Evolutionary conservation across 2,888 invertebrate genomes (phyloP).

Genomic region (Dermolepida albohirtum): DNA sequence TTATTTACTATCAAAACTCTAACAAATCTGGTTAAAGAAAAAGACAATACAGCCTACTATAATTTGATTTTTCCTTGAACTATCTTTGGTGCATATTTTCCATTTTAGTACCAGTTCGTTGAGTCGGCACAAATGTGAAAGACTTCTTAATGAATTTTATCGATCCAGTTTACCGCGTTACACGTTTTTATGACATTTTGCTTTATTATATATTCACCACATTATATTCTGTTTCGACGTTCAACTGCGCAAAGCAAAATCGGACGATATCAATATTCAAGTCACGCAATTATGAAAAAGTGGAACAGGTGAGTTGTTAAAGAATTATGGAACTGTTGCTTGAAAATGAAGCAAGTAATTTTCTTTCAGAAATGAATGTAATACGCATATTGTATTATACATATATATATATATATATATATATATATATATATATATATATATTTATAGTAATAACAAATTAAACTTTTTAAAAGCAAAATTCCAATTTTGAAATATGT

Average conservation of each 20-base stretch:
- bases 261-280: constrained; percentile 21
- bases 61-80: constrained; percentile 16
- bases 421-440: too few species aligned
- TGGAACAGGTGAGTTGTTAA: not conserved
- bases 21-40: too few species aligned
- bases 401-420: too few species aligned
- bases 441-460: too few species aligned
- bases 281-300: constrained; percentile 29
- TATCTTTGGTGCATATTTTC: not conserved
- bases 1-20: too few species aligned
- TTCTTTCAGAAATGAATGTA: not conserved
- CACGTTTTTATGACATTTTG: constrained; percentile 24
- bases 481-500: too few species aligned
- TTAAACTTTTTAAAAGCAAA: too few species aligned
- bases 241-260: constrained; percentile 1
- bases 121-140: constrained; percentile 24
- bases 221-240: constrained; percentile 14
- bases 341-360: not conserved
- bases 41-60: too few species aligned
- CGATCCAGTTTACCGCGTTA: constrained; percentile 21
- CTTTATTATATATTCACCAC: constrained; percentile 35
- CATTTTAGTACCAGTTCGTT: not conserved
- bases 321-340: constrained; percentile 4
- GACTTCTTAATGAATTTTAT: constrained; percentile 31
- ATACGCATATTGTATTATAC: too few species aligned